These are phyloP conservation scores for Scartelaos histophorus DNA, from an alignment of 2,113 vertebrate genomes.

Conservation along the genomic window DNA sequence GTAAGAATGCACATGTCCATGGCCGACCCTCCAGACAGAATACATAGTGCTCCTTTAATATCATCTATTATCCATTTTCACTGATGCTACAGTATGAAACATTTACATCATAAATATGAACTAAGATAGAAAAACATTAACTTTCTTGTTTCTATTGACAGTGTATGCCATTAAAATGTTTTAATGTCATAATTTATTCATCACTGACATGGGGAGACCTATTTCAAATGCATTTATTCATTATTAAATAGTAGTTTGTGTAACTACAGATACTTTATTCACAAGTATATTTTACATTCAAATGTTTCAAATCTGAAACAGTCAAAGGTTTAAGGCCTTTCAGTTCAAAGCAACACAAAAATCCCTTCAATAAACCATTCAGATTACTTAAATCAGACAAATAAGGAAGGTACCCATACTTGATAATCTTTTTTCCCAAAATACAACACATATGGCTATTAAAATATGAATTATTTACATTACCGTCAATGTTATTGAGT, in stretches of 20 bases:
- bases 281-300: slow-evolving; percentile 4
- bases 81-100: no score
- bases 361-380: background rate
- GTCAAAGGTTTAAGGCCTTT: background rate
- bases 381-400: background rate
- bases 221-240: background rate
- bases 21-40: no score
- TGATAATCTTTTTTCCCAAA: background rate
- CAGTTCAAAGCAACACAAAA: background rate
- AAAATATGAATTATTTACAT: background rate
- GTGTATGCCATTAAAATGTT: background rate
- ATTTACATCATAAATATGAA: no score
- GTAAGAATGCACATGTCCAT: no score
- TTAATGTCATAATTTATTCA: background rate
- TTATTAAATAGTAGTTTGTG: slow-evolving; percentile 6
- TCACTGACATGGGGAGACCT: background rate
- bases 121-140: no score
- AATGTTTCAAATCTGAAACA: slow-evolving; percentile 1
- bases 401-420: background rate
- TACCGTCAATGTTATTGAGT: background rate
- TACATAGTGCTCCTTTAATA: no score
- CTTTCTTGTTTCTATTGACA: no score
- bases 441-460: background rate
- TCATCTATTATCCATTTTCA: no score
- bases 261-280: background rate